Evolutionary conservation across 2,113 vertebrate species (phyloP).

Genomic region (Hyla sarda): DNA sequence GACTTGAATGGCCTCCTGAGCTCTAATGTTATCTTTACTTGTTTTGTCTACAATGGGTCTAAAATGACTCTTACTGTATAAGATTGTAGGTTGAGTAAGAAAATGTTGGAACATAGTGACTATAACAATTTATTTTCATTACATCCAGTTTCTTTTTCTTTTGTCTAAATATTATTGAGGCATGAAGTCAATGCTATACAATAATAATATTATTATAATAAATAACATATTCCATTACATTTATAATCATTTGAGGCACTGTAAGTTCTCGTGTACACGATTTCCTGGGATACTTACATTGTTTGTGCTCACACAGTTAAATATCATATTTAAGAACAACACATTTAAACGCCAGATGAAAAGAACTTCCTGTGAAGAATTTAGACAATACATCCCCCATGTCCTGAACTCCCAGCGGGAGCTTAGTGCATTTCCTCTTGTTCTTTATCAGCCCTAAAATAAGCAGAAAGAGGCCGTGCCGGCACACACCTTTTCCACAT

Average conservation of each 20-base stretch:
- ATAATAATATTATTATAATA: neutral
- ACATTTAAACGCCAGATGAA: conserved; percentile 76
- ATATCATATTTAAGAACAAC: conserved; percentile 74
- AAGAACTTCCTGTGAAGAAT: conserved; percentile 80
- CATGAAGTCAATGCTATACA: too few relatives aligned
- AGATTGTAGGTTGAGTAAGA: too few relatives aligned
- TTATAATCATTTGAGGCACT: neutral
- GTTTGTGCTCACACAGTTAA: conserved; percentile 34
- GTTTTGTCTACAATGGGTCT: too few relatives aligned
- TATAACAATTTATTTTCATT: too few relatives aligned
- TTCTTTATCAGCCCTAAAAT: conserved; percentile 82
- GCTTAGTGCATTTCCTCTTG: conserved; percentile 77
- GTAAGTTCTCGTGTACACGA: neutral
- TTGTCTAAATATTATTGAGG: neutral
- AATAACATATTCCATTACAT: neutral
- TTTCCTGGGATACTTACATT: conserved; percentile 2
- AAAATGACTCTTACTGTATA: too few relatives aligned
- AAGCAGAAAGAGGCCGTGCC: conserved; percentile 75
- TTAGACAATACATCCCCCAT: conserved; percentile 84
- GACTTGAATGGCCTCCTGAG: too few relatives aligned
- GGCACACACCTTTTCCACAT: conserved; percentile 73
- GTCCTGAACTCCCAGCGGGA: conserved; percentile 79
- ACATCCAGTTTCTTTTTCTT: neutral
- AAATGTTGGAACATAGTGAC: too few relatives aligned
- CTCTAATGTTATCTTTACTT: too few relatives aligned